phyloP scores from a whole-genome alignment of 2,797 vertebrate species.

The Sebastes matsubarae region DNA sequence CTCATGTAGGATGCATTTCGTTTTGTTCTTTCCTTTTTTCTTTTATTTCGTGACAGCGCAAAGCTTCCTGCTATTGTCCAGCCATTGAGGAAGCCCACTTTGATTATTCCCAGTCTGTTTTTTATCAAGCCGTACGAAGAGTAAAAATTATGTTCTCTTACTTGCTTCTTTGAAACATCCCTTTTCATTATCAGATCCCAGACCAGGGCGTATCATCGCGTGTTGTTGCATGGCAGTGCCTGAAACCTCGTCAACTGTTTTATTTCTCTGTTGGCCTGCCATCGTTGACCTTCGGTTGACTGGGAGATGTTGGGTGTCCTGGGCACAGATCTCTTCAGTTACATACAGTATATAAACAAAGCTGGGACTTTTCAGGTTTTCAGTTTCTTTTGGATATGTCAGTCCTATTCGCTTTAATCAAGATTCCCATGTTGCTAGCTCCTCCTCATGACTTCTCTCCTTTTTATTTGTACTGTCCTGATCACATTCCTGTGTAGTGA shows the following conservation, averaged over 20 bases:
- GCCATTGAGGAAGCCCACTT: conserved; percentile 27
- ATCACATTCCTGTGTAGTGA: conserved; percentile 59
- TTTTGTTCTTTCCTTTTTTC: conserved; percentile 13
- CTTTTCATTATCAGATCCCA: conserved; percentile 51
- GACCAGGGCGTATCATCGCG: conserved; percentile 9
- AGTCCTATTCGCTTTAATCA: conserved; percentile 52
- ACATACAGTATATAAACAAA: conserved; percentile 60
- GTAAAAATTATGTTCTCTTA: conserved; percentile 19
- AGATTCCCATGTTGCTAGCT: conserved; percentile 41
- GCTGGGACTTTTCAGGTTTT: conserved; percentile 56
- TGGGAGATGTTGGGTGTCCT: conserved; percentile 43
- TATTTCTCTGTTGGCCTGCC: conserved; percentile 40
- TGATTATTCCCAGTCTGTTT: conserved; percentile 26
- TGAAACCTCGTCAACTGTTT: conserved; percentile 21
- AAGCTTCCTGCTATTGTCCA: conserved; percentile 32
- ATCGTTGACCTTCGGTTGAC: conserved; percentile 32
- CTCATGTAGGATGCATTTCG: neutral
- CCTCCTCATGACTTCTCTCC: conserved; percentile 43
- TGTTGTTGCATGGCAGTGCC: conserved; percentile 24
- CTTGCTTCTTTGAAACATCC: conserved; percentile 43
- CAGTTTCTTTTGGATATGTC: conserved; percentile 51
- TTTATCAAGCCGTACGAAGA: conserved; percentile 10
- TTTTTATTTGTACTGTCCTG: conserved; percentile 51
- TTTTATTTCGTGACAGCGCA: conserved; percentile 19
- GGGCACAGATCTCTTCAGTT: conserved; percentile 44